Base-by-base conservation (phyloP, 2,797 vertebrate species). In the Halcyon leucocephala region DNA sequence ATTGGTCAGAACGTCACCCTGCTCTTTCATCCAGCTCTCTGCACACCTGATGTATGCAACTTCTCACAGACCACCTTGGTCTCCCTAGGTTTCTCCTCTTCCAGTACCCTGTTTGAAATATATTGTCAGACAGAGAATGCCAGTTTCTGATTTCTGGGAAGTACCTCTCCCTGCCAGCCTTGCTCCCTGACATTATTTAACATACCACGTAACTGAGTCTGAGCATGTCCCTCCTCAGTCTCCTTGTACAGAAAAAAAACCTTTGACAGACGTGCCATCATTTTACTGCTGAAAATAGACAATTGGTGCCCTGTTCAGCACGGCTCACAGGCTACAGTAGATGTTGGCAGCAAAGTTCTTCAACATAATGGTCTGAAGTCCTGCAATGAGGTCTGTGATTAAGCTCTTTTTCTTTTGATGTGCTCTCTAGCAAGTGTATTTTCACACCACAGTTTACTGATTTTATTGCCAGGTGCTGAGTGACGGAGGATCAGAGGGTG, bases 401-500 rank as follows among this genome's bases (percentile, higher is more conserved):
- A 89, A 96, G 28, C 66, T 70, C 42, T 57, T 66, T 69, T 41
- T 76, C 57, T 65, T 93, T 82, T 69, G 86, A 92, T 80, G 60
- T 35, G 8, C 42, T 62, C 61, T 74, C 46, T 19, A 57, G 46
- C 67, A 92, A 89, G 64, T 46, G 39, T 73, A 52, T 80, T 94
- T 97, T 96, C 92, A 95, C 60, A 65, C 83, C 2, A 37, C 25
- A 71, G 48, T 44, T 71, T 57, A 77, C 60, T 73, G 81, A 66
- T 85, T 92, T 96, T 92, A 97, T 95, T 95, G 90, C 86, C 78
- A 91, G 74, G 83, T 90, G 89, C 70, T 48, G 80, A 96, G 55
- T 66, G 83, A 93, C 0, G 4, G 41, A 1, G 5, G 35, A 93
- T 93, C 71, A 86, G 70, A 82, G 33, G 46, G 54, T 31, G 42